phyloP scores from a whole-genome alignment of 2,888 invertebrate genomes.

The Dascillus cervinus region DNA sequence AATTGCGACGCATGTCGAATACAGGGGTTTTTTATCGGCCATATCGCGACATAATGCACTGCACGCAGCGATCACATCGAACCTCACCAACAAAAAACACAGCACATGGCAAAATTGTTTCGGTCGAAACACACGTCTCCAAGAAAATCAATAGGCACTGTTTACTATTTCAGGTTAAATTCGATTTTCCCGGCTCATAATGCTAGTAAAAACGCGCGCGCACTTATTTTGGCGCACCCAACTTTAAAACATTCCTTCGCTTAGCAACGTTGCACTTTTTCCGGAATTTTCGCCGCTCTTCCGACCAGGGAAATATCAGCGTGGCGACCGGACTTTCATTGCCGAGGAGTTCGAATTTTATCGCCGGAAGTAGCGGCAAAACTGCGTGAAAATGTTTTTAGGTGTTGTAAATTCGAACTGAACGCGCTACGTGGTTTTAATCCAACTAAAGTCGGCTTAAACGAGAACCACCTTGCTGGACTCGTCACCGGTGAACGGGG shows the following conservation, averaged over 20 bases:
- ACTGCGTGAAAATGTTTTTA: neutral
- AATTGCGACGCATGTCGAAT: conserved; percentile 60
- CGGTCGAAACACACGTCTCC: conserved; percentile 20
- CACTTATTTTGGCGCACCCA: conserved; percentile 13
- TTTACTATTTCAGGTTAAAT: conserved; percentile 19
- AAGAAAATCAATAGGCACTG: conserved; percentile 27
- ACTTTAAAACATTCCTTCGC: conserved; percentile 21
- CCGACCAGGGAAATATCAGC: conserved; percentile 7
- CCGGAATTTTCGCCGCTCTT: conserved; percentile 18
- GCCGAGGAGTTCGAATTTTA: neutral
- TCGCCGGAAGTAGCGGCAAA: neutral
- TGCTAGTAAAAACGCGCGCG: conserved; percentile 10
- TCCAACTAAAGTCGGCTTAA: conserved; percentile 26
- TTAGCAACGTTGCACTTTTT: conserved; percentile 16
- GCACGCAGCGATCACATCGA: conserved; percentile 42
- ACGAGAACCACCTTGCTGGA: conserved; percentile 18
- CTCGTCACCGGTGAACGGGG: conserved; percentile 20
- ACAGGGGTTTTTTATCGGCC: conserved; percentile 59
- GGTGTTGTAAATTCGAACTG: neutral
- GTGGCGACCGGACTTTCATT: conserved; percentile 2
- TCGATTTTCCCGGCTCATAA: conserved; percentile 19
- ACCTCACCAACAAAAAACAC: conserved; percentile 15
- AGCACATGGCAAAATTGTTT: conserved; percentile 4
- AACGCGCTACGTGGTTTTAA: conserved; percentile 21
- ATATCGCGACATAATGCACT: conserved; percentile 39